These are phyloP conservation scores for Accipiter virgatus DNA, from an alignment of 2,113 vertebrate species.

Conservation along the genomic window DNA sequence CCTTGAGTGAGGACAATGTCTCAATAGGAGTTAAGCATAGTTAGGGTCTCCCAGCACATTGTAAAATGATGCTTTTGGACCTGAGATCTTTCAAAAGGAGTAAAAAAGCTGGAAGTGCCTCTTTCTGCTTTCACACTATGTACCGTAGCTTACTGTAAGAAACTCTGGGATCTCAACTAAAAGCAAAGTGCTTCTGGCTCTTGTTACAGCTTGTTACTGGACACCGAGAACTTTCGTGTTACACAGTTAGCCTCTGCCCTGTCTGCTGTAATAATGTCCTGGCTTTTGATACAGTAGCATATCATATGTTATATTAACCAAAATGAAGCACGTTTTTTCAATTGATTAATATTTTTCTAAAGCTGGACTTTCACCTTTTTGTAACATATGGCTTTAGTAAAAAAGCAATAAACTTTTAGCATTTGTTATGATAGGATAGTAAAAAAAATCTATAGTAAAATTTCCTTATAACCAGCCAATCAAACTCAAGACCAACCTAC, in stretches of 20 bases:
- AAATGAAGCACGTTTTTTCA: not conserved
- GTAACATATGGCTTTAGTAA: not conserved
- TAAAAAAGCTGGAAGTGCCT: not conserved
- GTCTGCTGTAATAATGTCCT: not conserved
- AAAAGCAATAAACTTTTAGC: not conserved
- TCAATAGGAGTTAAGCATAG: not conserved
- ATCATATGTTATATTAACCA: not conserved
- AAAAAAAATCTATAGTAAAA: not conserved
- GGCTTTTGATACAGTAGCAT: not conserved
- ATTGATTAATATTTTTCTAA: not conserved
- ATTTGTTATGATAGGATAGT: not conserved
- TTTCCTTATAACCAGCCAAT: not conserved
- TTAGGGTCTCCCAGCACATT: not conserved
- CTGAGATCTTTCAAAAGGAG: not conserved
- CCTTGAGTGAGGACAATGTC: accelerated
- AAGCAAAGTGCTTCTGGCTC: not conserved
- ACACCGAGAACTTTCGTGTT: not conserved
- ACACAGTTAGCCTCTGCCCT: not conserved
- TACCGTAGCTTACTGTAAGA: not conserved
- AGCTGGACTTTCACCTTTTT: not conserved
- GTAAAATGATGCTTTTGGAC: not conserved
- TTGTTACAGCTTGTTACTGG: not conserved
- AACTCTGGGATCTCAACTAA: not conserved
- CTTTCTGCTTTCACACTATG: not conserved
- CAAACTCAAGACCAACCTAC: not conserved